Evolutionary conservation across 2,113 vertebrate genomes (phyloP).

Genomic region (Nymphicus hollandicus): DNA sequence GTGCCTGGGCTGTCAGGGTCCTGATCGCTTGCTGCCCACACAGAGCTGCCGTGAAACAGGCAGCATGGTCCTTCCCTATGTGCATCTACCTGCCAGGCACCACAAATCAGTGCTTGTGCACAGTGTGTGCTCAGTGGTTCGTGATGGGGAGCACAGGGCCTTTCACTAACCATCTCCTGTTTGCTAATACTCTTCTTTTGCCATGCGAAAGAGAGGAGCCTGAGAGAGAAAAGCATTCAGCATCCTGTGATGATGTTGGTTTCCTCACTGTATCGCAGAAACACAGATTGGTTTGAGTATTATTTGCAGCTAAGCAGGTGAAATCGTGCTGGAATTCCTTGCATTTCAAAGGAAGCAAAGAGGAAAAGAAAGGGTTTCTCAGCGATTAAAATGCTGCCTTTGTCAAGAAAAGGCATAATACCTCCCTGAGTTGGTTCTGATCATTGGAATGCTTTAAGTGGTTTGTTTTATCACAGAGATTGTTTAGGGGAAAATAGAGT

Average conservation of each 20-base stretch:
- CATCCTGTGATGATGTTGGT: neutral
- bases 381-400: neutral
- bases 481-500: slow-evolving; percentile 3
- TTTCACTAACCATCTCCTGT: neutral
- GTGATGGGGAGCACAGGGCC: accelerated
- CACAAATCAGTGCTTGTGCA: too few relatives aligned
- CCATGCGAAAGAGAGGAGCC: neutral
- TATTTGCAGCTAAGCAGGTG: neutral
- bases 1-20: neutral
- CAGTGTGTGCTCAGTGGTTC: neutral
- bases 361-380: neutral
- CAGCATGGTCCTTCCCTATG: neutral
- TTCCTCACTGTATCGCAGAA: neutral
- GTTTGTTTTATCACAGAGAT: slow-evolving; percentile 13
- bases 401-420: neutral
- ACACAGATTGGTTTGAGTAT: neutral
- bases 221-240: neutral
- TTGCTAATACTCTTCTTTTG: neutral
- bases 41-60: neutral
- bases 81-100: neutral
- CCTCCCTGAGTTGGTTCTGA: neutral
- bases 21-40: accelerated
- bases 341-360: neutral
- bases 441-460: neutral
- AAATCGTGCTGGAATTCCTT: neutral